Base-by-base conservation (phyloP, 1,140 invertebrate genomes). In the Tetramorium parvispinum region DNA sequence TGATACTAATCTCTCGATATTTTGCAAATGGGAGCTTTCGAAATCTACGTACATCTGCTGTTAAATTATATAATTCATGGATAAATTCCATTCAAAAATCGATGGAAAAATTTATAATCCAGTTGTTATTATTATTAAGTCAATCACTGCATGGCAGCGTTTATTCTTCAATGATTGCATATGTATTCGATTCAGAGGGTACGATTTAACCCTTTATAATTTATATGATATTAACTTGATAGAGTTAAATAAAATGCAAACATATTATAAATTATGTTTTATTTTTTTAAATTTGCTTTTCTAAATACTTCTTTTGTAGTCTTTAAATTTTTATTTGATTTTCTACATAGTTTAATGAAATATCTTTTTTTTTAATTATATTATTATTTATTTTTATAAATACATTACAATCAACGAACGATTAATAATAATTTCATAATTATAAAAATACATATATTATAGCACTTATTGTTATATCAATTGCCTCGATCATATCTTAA, bases 21-120 rank as follows among this genome's bases (percentile, higher is more conserved):
- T 53, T 40, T 32, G 27, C 2, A 75, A n/a, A 55, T 13, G 2
- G 16, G 16, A 5, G 7, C 32, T 16, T 57, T 57, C n/a, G 8
- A 82, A 82, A 71, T 57, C 57, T 18, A 55, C 10, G 16, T 21
- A 24, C 21, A 55, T 55, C 32, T 57, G 21, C 24, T 51, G 21
- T 57, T 24, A 82, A 82, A 82, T 57, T 82, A 49, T 65, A 78
- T 46, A 81, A 81, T 32, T 13, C 21, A n/a, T 13, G 13, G 11
- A 57, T 82, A 71, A n/a, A n/a, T n/a, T n/a, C n/a, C n/a, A n/a
- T n/a, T n/a, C n/a, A n/a, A n/a, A n/a, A n/a, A n/a, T n/a, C n/a
- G n/a, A n/a, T n/a, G n/a, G n/a, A n/a, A 46, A 81, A 81, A 81
- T 10, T 55, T 43, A 27, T 55, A 57, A 37, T 55, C 16, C 5